Conservation (phyloP, 2,113 vertebrate species). For the Callospermophilus lateralis region DNA sequence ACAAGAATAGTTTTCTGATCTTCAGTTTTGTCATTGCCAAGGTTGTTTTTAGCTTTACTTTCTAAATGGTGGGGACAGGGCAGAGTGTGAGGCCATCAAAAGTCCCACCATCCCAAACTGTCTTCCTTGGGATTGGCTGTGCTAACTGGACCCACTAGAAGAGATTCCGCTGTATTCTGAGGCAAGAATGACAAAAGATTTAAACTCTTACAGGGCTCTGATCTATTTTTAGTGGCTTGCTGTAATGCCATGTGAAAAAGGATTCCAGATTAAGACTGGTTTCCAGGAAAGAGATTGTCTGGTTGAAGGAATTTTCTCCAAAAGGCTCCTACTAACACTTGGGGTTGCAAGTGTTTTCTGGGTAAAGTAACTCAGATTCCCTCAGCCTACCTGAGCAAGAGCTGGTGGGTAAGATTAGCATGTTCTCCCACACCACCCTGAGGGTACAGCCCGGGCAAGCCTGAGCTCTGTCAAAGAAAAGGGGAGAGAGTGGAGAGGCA, state of each 20-base stretch:
- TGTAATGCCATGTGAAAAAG: neutral
- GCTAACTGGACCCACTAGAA: neutral
- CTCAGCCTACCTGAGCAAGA: neutral
- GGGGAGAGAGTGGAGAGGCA: neutral
- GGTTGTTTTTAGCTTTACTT: neutral
- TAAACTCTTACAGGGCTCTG: neutral
- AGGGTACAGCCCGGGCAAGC: neutral
- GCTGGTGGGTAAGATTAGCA: neutral
- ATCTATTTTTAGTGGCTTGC: conserved; percentile 17
- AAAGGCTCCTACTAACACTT: neutral
- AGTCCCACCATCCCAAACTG: neutral
- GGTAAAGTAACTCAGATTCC: neutral
- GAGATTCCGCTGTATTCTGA: neutral
- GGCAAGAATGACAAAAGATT: neutral
- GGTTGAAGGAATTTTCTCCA: conserved; percentile 1
- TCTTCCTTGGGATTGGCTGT: neutral
- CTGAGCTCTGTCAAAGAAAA: neutral
- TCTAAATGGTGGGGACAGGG: neutral
- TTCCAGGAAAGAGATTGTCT: neutral
- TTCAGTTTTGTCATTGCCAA: neutral
- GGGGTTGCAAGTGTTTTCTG: neutral
- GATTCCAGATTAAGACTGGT: neutral
- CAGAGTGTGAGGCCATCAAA: neutral
- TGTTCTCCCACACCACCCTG: neutral
- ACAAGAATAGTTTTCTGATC: neutral